phyloP scores from a whole-genome alignment of 2,888 invertebrate genomes.

The Aphidius colemani region DNA sequence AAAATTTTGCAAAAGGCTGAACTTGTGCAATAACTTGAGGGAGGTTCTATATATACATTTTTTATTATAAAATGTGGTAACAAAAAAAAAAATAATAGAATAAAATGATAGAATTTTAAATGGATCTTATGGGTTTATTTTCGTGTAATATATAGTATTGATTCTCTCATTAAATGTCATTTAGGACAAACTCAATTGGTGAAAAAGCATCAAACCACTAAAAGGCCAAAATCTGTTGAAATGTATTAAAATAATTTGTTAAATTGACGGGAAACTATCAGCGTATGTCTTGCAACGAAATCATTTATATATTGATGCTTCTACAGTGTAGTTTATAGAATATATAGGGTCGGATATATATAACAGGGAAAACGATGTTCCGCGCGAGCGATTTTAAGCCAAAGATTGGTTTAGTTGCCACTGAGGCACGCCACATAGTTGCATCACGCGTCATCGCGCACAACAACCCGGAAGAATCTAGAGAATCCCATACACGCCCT shows the following conservation, averaged over 20 bases:
- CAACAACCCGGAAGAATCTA: constrained; percentile 29
- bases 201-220: constrained; percentile 17
- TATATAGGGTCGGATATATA: constrained; percentile 18
- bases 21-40: constrained; percentile 48
- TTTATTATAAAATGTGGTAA: constrained; percentile 28
- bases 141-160: neutral
- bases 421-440: constrained; percentile 55
- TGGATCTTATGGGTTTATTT: constrained; percentile 4
- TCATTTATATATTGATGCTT: too few species aligned
- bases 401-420: constrained; percentile 60
- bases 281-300: too few species aligned
- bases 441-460: constrained; percentile 58
- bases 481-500: constrained; percentile 36
- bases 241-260: constrained; percentile 49
- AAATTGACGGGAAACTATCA: constrained; percentile 45
- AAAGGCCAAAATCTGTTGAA: constrained; percentile 14
- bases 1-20: constrained; percentile 34
- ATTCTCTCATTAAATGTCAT: too few species aligned
- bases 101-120: constrained; percentile 21
- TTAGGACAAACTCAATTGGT: neutral
- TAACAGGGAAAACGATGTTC: constrained; percentile 42
- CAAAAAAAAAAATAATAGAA: constrained; percentile 28
- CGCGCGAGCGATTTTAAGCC: constrained; percentile 55
- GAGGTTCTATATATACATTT: constrained; percentile 38
- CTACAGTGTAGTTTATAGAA: constrained; percentile 1